Evolutionary conservation across 1,140 invertebrate genomes (phyloP), one percentile per base, ranked within the genome.

Genomic region (Varroa destructor): DNA sequence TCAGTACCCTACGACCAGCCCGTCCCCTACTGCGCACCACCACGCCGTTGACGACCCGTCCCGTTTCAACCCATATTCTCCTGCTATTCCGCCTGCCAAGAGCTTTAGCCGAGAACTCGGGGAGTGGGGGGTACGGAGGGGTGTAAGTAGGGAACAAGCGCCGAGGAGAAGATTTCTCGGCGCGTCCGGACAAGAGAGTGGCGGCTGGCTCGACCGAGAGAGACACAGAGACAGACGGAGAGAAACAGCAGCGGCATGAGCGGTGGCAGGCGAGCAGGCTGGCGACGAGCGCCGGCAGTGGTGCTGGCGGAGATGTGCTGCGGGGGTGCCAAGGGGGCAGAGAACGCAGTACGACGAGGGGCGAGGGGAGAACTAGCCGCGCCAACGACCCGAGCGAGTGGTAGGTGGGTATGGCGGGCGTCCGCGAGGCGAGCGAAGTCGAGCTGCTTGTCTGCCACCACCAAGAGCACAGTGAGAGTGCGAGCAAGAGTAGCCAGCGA

Each of bases 131-230:
- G 61, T 51, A 51, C 3, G 8, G 8, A 3, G 12, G 25, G 57
- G 57, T 40, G 10, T 12, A 40, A 67, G 61, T 46, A 37, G 61
- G 61, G 61, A 2, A 4, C 40, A 37, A 40, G 61, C 61, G 61
- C 61, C 40, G 61, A 67, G 46, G 61, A 67, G 61, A 67, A 67
- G 61, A 67, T 67, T 67, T 67, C 61, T 67, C 37, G 61, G 57
- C 57, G 57, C 57, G 25, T 51, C 46, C 46, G 46, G 46, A 51
- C 8, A 8, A 51, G 46, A 51, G 46, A 51, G 46, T 51, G 46
- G 46, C 46, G 46, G 46, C 57, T 36, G 61, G 40, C 40, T 58
- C 42, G 57, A 58, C 36, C 57, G 57, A 58, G 57, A 67, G 61
- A 67, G 61, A 12, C 12, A 14, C 25, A 58, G 61, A 67, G 61